A percentile compares a stretch with the other conserved stretches of the same genome.
These are phyloP conservation scores for Rhopalosiphum maidis DNA, from an alignment of 1,140 invertebrate genomes.

Conservation along the genomic window DNA sequence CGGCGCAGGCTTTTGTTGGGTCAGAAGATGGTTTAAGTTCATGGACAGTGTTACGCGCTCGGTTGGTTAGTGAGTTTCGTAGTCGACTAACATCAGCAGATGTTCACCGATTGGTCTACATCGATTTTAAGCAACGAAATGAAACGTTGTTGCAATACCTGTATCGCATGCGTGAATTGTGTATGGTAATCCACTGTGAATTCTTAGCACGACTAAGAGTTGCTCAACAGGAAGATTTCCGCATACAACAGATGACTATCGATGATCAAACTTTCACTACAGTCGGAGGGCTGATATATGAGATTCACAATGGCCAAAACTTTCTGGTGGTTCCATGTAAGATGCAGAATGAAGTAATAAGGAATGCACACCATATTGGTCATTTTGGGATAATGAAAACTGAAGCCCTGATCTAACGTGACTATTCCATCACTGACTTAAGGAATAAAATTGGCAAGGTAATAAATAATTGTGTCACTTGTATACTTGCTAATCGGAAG, in stretches of 20 bases:
- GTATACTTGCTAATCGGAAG: background rate
- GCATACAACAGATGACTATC: conserved; percentile 9
- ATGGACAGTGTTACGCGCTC: background rate
- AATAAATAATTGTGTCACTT: conserved; percentile 8
- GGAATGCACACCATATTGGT: background rate
- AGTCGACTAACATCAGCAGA: background rate
- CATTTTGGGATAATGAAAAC: background rate
- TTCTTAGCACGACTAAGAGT: background rate
- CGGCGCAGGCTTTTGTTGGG: background rate
- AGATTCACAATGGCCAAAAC: background rate
- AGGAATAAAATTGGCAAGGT: background rate
- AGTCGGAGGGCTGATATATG: background rate
- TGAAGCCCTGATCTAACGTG: background rate
- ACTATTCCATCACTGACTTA: background rate
- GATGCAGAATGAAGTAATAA: conserved; percentile 14
- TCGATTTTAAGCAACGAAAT: background rate
- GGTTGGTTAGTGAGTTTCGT: background rate
- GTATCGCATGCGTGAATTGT: background rate
- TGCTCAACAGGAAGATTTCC: background rate
- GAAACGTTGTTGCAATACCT: background rate
- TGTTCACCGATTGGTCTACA: background rate
- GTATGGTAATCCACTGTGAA: background rate
- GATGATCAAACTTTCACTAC: background rate
- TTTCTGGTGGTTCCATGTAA: background rate
- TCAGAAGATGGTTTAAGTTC: background rate